phyloP scores from a whole-genome alignment of 2,797 vertebrate species.

The Hyperoplus immaculatus region DNA sequence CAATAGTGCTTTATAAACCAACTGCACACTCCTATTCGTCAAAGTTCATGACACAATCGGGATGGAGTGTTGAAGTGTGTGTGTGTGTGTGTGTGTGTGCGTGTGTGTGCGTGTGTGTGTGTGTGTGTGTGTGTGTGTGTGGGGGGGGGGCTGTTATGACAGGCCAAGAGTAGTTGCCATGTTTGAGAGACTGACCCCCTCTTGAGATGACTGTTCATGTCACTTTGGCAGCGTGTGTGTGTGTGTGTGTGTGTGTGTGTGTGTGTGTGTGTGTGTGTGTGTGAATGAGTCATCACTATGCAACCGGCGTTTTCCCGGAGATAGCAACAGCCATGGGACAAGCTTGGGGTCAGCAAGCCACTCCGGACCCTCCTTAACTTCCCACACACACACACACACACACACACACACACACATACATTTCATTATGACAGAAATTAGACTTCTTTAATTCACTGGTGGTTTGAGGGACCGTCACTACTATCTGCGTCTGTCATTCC shows the following conservation, averaged over 20 bases:
- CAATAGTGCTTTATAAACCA: not conserved
- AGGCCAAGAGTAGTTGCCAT: constrained; percentile 81
- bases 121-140: too few relatives aligned
- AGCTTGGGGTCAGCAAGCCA: constrained; percentile 62
- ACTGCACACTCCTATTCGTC: constrained; percentile 64
- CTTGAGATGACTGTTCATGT: constrained; percentile 87
- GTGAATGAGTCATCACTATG: constrained; percentile 70
- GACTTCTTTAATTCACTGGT: constrained; percentile 85
- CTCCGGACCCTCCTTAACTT: constrained; percentile 34
- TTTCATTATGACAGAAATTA: constrained; percentile 84
- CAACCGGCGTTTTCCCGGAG: constrained; percentile 60
- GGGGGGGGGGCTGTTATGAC: constrained; percentile 64
- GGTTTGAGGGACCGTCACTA: constrained; percentile 78
- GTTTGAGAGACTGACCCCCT: constrained; percentile 78
- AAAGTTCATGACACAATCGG: constrained; percentile 77
- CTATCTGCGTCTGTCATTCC: constrained; percentile 64
- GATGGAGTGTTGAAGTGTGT: constrained; percentile 14
- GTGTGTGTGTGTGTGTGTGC: too few relatives aligned
- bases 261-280: too few relatives aligned
- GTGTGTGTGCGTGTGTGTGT: too few relatives aligned
- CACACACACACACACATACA: too few relatives aligned
- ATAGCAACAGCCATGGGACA: not conserved
- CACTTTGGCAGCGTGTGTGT: constrained; percentile 86
- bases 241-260: too few relatives aligned
- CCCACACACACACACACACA: not conserved